These are phyloP conservation scores for Brachyptera risi DNA, from an alignment of 2,888 invertebrate genomes.

Conservation along the genomic window DNA sequence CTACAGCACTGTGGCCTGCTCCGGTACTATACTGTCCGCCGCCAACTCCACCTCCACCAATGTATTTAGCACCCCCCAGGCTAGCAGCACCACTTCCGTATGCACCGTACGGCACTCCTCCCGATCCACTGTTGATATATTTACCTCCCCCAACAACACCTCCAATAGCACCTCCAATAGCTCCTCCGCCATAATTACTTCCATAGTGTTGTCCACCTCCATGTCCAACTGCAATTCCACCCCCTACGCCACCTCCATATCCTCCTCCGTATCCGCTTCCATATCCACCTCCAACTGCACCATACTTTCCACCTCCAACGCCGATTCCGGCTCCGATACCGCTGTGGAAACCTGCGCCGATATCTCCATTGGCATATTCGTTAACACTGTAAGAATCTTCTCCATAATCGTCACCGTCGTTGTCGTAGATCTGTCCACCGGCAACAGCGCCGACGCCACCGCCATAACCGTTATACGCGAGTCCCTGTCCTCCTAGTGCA, in stretches of 20 bases:
- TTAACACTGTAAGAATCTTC: neutral
- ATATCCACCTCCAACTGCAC: neutral
- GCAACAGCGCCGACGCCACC: conserved; percentile 12
- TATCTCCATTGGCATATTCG: neutral
- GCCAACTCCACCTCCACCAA: neutral
- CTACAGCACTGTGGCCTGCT: conserved; percentile 28
- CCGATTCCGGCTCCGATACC: conserved; percentile 3
- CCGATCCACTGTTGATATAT: neutral
- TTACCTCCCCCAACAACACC: neutral
- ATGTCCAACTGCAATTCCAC: neutral
- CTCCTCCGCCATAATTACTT: conserved; percentile 13
- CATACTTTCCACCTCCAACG: neutral
- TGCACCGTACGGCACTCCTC: conserved; percentile 8
- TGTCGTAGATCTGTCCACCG: conserved; percentile 3
- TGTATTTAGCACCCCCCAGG: conserved; percentile 15
- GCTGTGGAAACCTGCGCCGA: conserved; percentile 3
- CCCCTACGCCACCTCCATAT: conserved; percentile 18
- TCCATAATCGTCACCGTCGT: neutral
- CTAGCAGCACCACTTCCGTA: neutral
- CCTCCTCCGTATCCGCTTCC: conserved; percentile 13
- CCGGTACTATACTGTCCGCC: neutral
- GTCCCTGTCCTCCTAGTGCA: neutral
- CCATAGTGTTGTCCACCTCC: conserved; percentile 4
- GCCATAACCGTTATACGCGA: no score
- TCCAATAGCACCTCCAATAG: neutral